These are phyloP conservation scores for Serranus cabrilla DNA, from an alignment of 2,797 vertebrate genomes.

Conservation along the genomic window DNA sequence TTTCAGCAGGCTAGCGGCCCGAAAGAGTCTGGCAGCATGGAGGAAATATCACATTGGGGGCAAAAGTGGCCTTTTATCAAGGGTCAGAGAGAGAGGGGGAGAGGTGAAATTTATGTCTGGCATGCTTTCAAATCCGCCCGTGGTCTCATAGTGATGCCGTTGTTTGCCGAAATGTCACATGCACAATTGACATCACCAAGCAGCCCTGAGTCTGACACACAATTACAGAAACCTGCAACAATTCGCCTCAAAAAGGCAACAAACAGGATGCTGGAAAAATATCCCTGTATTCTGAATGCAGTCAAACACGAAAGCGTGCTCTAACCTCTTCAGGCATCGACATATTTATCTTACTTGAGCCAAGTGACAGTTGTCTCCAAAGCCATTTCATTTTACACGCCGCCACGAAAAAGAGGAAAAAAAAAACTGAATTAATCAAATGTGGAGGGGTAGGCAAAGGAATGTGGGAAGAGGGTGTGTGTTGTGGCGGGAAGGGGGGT, in stretches of 20 bases:
- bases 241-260: constrained; percentile 27
- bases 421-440: constrained; percentile 81
- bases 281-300: constrained; percentile 57
- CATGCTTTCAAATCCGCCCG: constrained; percentile 1
- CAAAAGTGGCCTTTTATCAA: constrained; percentile 62
- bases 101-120: constrained; percentile 25
- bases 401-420: constrained; percentile 40
- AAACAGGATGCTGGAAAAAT: constrained; percentile 22
- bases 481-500: background rate
- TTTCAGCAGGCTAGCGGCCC: constrained; percentile 72
- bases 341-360: constrained; percentile 87
- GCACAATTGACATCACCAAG: background rate
- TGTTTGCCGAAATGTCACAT: constrained; percentile 21
- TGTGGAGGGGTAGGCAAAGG: constrained; percentile 48
- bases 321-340: constrained; percentile 69
- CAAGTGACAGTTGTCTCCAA: constrained; percentile 84
- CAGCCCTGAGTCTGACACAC: background rate
- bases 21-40: constrained; percentile 61
- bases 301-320: constrained; percentile 49
- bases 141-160: background rate
- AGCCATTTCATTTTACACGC: constrained; percentile 83
- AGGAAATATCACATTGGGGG: constrained; percentile 74
- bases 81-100: constrained; percentile 46
- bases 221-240: constrained; percentile 31
- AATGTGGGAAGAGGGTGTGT: constrained; percentile 23